These are phyloP conservation scores for Muscidifurax raptorellus DNA, from an alignment of 1,140 invertebrate genomes.

Conservation along the genomic window DNA sequence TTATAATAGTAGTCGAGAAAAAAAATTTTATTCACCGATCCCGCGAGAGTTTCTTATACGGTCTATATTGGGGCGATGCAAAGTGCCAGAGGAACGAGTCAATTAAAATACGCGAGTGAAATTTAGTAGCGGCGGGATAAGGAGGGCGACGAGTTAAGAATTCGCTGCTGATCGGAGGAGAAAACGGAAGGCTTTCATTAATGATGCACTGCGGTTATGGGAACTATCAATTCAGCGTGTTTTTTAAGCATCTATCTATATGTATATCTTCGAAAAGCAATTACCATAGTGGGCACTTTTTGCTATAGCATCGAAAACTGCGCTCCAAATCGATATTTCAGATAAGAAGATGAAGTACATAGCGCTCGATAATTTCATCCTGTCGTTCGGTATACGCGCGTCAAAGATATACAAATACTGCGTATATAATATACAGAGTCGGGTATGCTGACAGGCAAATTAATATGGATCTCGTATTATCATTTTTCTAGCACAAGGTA, in stretches of 20 bases:
- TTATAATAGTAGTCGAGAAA: too few species aligned
- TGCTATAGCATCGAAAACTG: too few species aligned
- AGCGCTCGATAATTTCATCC: background rate
- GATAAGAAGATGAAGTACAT: background rate
- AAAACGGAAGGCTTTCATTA: background rate
- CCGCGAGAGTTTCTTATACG: too few species aligned
- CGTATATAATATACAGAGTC: too few species aligned
- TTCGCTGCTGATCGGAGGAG: background rate
- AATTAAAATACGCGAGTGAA: constrained; percentile 14
- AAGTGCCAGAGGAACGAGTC: background rate
- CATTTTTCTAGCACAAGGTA: background rate
- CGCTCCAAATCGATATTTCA: background rate
- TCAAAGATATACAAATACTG: too few species aligned
- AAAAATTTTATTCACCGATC: too few species aligned
- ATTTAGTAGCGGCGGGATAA: background rate
- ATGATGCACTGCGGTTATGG: background rate
- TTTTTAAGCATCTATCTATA: too few species aligned
- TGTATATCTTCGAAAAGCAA: too few species aligned
- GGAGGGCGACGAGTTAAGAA: background rate
- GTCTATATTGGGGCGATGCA: background rate
- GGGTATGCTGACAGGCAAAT: background rate
- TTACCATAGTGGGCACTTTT: too few species aligned
- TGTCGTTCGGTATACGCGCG: background rate
- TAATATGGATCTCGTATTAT: background rate
- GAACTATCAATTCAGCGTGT: too few species aligned